Evolutionary conservation across 1,140 invertebrate species (phyloP), one percentile per base, ranked within the genome.

Genomic region (Telenomus remus): DNA sequence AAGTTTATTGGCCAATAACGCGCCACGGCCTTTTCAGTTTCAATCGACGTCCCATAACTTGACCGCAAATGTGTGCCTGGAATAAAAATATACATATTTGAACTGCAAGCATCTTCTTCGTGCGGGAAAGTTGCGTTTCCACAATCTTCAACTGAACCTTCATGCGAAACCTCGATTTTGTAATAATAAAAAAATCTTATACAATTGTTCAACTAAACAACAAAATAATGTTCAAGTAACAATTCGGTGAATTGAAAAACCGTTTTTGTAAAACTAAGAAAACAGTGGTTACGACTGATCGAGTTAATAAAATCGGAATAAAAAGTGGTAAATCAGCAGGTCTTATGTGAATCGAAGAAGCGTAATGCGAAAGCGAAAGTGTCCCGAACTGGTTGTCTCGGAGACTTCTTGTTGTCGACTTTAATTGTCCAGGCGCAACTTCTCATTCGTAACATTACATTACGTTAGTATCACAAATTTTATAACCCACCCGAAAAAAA

Each of bases 311-410:
- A 43, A 19, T 48, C 9, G n/a, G n/a, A 27, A 27, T 3, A 27
- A 27, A 27, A 27, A 27, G 19, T 27, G 6, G 19, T 27, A 3
- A 3, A 27, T 27, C 19, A 6, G 19, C 19, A 6, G 19, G 19
- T 27, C 19, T 27, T 27, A 27, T 27, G 19, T 27, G 19, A 27
- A 27, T 14, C 54, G 33, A 61, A 44, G 56, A 73, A 43, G 42
- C 34, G 44, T 64, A 44, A 59, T 39, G 48, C 14, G 61, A 73
- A 73, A 73, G 70, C 70, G 70, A 73, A 73, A 73, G 70, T 73
- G 55, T 73, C 60, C 14, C 37, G 47, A 73, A 61, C 70, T 56
- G 61, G 70, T 66, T 66, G 34, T 13, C 42, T 64, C 59, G 43
- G 47, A 37, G 46, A 60, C 19, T 59, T 65, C 44, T 59, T 64